Base-by-base conservation (phyloP, 2,797 vertebrate species). In the Hydrolagus colliei region DNA sequence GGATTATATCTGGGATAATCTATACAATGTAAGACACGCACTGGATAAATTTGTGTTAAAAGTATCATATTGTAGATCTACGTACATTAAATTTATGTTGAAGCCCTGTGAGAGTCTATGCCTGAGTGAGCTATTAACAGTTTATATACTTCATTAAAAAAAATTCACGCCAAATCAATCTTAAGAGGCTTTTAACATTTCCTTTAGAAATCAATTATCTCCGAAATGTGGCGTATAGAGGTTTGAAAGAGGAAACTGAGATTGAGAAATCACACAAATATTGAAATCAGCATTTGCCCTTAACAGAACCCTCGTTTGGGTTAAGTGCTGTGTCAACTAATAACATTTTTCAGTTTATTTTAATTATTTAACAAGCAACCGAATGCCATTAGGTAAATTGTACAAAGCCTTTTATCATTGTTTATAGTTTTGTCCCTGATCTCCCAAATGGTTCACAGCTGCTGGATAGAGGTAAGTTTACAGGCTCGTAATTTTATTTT, bases 181-280 rank as follows among this genome's bases (percentile, higher is more conserved):
- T 59, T 77, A 61, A 77, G 41, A n/a, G 52, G 9, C 18, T 14
- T 77, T 77, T 41, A 77, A 41, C 9, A 52, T 77, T 77, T 77
- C 75, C 75, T 77, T 59, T 77, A 9, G 75, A 52, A 59, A 61
- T 59, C 16, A 77, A 59, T 20, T 4, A 20, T 77, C 41, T 52
- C 75, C 59, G 8, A n/a, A 61, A 77, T 77, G 75, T 77, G 41
- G 75, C 9, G 59, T 61, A 16, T 2, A 61, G 75, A 5, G 6
- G 41, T 52, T 52, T 52, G 41, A 52, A 52, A 52, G 52, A 77
- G 52, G 75, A 77, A 77, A 41, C 20, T 76, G 35, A 59, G 18
- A 76, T 76, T 76, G 74, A 76, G 35, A 76, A 76, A 59, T 76
- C 74, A 76, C 35, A 76, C 32, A 10, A 20, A 18, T 41, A 41